phyloP scores from a whole-genome alignment of 1,140 invertebrate species.

The Pantala flavescens region DNA sequence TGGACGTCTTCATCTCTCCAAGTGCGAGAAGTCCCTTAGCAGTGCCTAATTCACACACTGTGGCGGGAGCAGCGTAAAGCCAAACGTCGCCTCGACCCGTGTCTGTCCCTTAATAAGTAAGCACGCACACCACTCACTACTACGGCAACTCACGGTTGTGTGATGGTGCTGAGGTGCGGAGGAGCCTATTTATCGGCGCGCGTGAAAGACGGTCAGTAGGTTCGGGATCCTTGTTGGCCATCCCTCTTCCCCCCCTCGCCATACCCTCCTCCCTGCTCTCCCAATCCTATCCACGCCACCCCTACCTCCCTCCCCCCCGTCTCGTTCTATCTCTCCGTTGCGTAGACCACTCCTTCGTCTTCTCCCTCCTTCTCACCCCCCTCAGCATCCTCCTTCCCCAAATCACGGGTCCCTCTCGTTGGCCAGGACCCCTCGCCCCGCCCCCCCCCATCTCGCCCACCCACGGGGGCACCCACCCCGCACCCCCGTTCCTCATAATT shows the following conservation, averaged over 20 bases:
- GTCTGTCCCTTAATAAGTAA: background rate
- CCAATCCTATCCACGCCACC: background rate
- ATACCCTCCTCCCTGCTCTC: background rate
- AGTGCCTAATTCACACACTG: conserved; percentile 5
- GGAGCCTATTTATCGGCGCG: background rate
- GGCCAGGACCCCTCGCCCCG: background rate
- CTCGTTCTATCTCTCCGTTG: too few species aligned
- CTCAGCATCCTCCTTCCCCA: background rate
- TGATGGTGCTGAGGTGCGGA: background rate
- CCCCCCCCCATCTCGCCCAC: background rate
- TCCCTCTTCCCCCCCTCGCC: background rate
- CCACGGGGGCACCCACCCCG: background rate
- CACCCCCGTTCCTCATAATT: too few species aligned
- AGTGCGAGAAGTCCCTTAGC: background rate
- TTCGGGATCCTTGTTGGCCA: conserved; percentile 7
- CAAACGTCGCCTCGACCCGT: background rate
- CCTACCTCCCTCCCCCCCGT: background rate
- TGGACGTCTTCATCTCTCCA: conserved; percentile 8
- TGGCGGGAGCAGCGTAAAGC: background rate
- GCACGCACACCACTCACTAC: background rate
- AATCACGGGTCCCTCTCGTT: background rate
- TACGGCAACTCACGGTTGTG: background rate
- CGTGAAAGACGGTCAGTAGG: conserved; percentile 7
- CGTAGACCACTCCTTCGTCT: background rate
- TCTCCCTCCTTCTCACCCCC: background rate